phyloP scores from a whole-genome alignment of 2,113 vertebrate species.

The Chionis minor region DNA sequence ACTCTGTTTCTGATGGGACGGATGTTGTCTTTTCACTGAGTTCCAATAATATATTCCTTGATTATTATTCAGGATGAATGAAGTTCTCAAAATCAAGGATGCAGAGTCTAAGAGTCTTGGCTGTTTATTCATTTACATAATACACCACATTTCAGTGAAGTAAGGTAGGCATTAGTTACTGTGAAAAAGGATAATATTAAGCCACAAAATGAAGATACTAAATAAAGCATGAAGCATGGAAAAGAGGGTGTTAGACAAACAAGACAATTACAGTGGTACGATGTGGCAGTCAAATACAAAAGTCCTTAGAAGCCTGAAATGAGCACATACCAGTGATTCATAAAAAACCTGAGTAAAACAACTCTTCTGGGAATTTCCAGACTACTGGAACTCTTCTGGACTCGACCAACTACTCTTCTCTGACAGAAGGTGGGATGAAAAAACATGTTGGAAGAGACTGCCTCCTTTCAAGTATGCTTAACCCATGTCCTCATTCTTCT shows the following conservation, averaged over 20 bases:
- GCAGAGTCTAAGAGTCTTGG: neutral
- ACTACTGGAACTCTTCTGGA: neutral
- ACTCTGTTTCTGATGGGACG: neutral
- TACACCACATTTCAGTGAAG: neutral
- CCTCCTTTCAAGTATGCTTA: neutral
- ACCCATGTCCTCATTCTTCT: neutral
- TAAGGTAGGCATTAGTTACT: neutral
- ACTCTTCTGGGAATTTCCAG: neutral
- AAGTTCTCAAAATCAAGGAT: neutral
- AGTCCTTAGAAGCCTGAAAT: neutral
- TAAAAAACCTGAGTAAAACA: neutral
- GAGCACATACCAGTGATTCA: neutral
- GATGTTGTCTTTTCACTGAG: neutral
- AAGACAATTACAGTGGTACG: neutral
- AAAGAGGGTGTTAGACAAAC: neutral
- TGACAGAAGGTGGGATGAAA: neutral
- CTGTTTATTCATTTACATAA: neutral
- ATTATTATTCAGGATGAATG: neutral
- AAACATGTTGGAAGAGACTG: neutral
- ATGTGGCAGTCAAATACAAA: neutral
- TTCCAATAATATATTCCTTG: neutral
- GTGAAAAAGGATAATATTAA: neutral
- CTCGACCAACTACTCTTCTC: neutral
- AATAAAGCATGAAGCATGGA: neutral
- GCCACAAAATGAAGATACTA: neutral